Evolutionary conservation across 2,888 invertebrate species (phyloP), one percentile per base, ranked within the genome.

Genomic region (Limnephilus auricula): DNA sequence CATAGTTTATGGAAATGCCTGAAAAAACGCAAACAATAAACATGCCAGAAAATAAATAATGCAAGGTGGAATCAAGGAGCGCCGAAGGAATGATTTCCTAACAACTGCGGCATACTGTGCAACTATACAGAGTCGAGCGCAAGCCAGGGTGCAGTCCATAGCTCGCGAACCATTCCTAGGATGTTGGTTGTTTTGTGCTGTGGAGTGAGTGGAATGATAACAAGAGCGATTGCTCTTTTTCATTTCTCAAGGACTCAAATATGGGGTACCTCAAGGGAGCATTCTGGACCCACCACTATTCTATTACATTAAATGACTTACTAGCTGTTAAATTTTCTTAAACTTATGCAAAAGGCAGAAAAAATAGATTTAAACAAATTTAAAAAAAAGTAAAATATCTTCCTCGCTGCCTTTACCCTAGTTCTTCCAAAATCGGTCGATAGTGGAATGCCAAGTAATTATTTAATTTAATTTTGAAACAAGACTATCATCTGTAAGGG

Each of bases 21-120:
- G 85, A 34, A 40, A 40, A 85, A 45, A 30, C 40, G n/a, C n/a
- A 34, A 85, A 85, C 85, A 85, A 85, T 45, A 85, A 85, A 85
- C 85, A 40, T n/a, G 50, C 25, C 10, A 85, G 40, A 40, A 50
- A 50, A 85, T 85, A 85, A 85, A 85, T 85, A 45, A 85, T 45
- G 34, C 85, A 45, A 50, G 85, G 85, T 65, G 65, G 65, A 65
- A 65, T 65, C 65, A 65, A 65, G 65, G 65, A 65, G 65, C 25
- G 65, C 25, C 25, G 25, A 18, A 45, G 50, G 85, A 40, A 40
- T 34, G 85, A 85, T 85, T 85, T 85, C 15, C 45, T 50, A 12
- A 85, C 85, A 85, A n/a, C n/a, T 82, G 15, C 34, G 25, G 82
- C 18, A 34, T 25, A 82, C 25, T 6, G 12, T 12, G 12, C 5